A percentile compares a stretch with the other conserved stretches of the same genome.
Evolutionary conservation across 2,888 invertebrate genomes (phyloP).

Genomic region (Perithous albicinctus): DNA sequence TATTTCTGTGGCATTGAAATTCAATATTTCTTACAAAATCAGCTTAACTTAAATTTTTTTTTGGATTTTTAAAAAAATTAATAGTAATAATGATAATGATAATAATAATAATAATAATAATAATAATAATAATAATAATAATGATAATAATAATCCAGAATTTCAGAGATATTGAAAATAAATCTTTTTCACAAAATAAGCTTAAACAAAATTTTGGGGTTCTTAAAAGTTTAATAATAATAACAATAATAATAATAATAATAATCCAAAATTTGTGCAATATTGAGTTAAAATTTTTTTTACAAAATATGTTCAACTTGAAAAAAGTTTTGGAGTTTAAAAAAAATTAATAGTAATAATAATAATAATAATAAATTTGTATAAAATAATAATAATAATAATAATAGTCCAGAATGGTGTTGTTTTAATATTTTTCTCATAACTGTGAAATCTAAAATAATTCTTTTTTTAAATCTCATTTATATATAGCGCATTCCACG

Average conservation of each 20-base stretch:
- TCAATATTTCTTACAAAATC: no score
- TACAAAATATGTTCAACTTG: no score
- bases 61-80: no score
- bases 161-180: no score
- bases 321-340: neutral
- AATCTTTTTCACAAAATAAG: no score
- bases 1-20: no score
- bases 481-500: no score
- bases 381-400: conserved; percentile 10
- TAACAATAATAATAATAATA: conserved; percentile 11
- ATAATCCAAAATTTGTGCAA: no score
- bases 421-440: neutral
- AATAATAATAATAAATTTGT: conserved; percentile 5
- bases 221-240: neutral
- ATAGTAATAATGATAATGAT: conserved; percentile 11
- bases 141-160: conserved; percentile 7
- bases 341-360: neutral
- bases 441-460: neutral
- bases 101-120: conserved; percentile 12
- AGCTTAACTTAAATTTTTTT: no score
- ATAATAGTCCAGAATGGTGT: no score
- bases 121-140: conserved; percentile 8
- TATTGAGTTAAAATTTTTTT: no score
- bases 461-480: no score
- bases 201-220: neutral